These are phyloP conservation scores for Corythoichthys intestinalis DNA, from an alignment of 2,113 vertebrate species.

Conservation along the genomic window DNA sequence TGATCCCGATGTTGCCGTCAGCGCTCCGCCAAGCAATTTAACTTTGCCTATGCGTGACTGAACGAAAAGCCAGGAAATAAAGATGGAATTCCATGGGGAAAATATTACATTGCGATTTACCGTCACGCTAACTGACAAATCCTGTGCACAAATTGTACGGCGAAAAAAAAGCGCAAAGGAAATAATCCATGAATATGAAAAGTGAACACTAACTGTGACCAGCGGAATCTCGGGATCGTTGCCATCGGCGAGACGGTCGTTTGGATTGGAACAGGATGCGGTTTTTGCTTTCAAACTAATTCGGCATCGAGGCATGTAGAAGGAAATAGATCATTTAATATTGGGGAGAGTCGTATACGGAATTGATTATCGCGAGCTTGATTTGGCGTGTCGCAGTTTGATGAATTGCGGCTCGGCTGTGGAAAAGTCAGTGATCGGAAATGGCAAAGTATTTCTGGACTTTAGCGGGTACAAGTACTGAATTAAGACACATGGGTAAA, in stretches of 20 bases:
- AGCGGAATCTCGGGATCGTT: conserved; percentile 26
- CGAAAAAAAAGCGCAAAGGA: conserved; percentile 37
- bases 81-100: conserved; percentile 35
- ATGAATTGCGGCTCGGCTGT: not conserved
- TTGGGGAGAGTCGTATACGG: conserved; percentile 10
- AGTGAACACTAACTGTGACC: conserved; percentile 23
- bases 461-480: not conserved
- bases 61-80: conserved; percentile 49
- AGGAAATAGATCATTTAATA: conserved; percentile 28
- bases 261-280: conserved; percentile 21
- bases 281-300: conserved; percentile 20
- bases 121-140: conserved; percentile 33
- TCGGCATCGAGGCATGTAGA: conserved; percentile 3
- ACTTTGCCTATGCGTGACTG: conserved; percentile 55
- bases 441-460: not conserved
- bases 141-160: conserved; percentile 6
- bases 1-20: conserved; percentile 27
- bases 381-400: not conserved
- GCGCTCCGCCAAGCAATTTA: conserved; percentile 41
- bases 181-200: conserved; percentile 59
- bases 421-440: not conserved
- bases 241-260: conserved; percentile 12
- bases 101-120: conserved; percentile 34
- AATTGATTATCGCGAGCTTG: conserved; percentile 18
- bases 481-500: too few species aligned